phyloP scores from a whole-genome alignment of 92 coral and sea anemone genomes.

The Phymanthus crucifer region DNA sequence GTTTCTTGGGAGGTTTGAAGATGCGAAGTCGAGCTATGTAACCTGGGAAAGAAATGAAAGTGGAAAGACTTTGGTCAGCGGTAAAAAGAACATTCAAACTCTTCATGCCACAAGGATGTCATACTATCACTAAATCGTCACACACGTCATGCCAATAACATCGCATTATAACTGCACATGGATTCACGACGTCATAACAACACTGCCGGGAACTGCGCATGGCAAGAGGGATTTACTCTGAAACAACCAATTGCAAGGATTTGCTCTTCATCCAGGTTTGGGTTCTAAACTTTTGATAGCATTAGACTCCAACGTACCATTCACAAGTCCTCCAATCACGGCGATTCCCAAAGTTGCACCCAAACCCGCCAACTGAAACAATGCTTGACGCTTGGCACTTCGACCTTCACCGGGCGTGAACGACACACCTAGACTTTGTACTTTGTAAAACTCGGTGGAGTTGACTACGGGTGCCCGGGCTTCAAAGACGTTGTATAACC shows the following conservation, averaged over 20 bases:
- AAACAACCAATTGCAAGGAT: neutral
- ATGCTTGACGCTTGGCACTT: constrained; percentile 69
- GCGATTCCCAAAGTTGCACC: constrained; percentile 68
- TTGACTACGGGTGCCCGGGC: constrained; percentile 58
- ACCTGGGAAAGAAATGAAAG: constrained; percentile 41
- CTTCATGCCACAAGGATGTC: no score
- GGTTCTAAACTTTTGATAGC: no score
- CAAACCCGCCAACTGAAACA: constrained; percentile 80
- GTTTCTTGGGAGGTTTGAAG: constrained; percentile 70
- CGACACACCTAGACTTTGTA: constrained; percentile 37
- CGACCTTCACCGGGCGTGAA: constrained; percentile 69
- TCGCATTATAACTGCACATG: no score
- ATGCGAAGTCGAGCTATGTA: constrained; percentile 59
- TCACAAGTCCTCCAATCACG: constrained; percentile 72
- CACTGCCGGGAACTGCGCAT: no score
- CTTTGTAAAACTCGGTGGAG: constrained; percentile 47
- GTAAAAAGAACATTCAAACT: no score
- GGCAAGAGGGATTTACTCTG: no score
- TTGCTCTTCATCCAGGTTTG: no score
- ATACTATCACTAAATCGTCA: no score
- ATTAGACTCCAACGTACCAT: constrained; percentile 46
- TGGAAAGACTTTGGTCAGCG: no score
- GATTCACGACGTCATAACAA: no score
- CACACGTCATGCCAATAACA: no score
- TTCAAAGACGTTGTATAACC: constrained; percentile 44